phyloP scores from a whole-genome alignment of 2,797 vertebrate species.

The Enteromius thamalakanensis region DNA sequence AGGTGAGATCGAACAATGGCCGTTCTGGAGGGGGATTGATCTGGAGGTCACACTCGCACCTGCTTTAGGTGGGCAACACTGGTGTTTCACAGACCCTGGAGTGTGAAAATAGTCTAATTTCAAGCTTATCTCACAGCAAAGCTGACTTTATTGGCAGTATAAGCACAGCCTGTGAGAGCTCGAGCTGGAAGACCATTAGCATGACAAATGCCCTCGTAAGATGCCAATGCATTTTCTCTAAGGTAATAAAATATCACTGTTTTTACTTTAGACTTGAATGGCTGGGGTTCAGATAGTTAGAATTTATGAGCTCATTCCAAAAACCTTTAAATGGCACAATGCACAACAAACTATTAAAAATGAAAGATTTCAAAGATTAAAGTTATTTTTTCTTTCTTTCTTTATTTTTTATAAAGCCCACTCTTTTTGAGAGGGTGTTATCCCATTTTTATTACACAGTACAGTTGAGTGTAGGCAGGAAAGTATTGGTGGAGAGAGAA shows the following conservation, averaged over 20 bases:
- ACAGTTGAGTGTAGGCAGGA: too few species aligned
- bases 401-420: too few species aligned
- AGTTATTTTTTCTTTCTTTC: background rate
- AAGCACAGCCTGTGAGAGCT: background rate
- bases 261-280: background rate
- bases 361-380: background rate
- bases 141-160: conserved; percentile 10
- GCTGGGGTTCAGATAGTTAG: background rate
- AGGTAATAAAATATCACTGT: background rate
- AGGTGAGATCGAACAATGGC: conserved; percentile 31
- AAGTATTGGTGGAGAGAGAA: too few species aligned
- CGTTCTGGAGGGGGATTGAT: conserved; percentile 1
- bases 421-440: too few species aligned
- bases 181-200: background rate
- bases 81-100: conserved; percentile 21
- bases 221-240: conserved; percentile 1
- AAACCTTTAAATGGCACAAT: background rate
- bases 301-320: background rate
- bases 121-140: conserved; percentile 29
- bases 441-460: too few species aligned
- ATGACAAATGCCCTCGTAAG: conserved; percentile 35
- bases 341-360: background rate
- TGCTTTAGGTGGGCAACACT: conserved; percentile 27
- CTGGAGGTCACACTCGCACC: conserved; percentile 27
- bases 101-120: conserved; percentile 20